Base-by-base conservation (phyloP, 1,140 invertebrate species). In the Lasaia peninsularis region DNA sequence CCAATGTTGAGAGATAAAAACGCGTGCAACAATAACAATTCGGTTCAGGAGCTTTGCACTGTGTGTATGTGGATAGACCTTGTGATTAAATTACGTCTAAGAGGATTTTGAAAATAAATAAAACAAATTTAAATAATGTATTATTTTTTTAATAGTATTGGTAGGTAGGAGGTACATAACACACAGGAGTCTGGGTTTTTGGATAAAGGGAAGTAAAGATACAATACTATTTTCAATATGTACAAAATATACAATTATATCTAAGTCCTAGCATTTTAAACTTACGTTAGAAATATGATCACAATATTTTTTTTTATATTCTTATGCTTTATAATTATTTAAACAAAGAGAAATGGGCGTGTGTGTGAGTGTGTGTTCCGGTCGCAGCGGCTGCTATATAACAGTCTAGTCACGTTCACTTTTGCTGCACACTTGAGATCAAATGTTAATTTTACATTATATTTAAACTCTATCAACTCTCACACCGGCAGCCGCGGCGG, bases 141-240 rank as follows among this genome's bases (percentile, higher is more conserved):
- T 87, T 89, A 89, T 89, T 90, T 86, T 28, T 90, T 89, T 88
- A 90, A 90, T 90, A 88, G 85, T 90, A 90, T 88, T 90, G 87
- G 88, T 90, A 89, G 88, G 86, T 90, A 90, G 85, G 86, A 90
- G 88, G 88, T 89, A 90, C 85, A 89, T 90, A 89, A 90, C 89
- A 90, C 88, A 80, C 89, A 90, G 80, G 86, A 88, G 80, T 89
- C 80, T 87, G 84, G 84, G 84, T 80, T 79, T 85, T 85, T 86
- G 84, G 84, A 80, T 84, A 80, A 83, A 81, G 80, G 80, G 86
- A 81, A 88, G 77, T 86, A 86, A 78, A 88, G 85, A 87, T 89
- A 90, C 88, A 89, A 89, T 89, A 89, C 86, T 90, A 90, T 90
- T 88, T 86, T 86, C 85, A 90, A 81, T 90, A 90, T 90, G 78